Evolutionary conservation across 2,888 invertebrate genomes (phyloP).

Genomic region (Nephrotoma appendiculata): DNA sequence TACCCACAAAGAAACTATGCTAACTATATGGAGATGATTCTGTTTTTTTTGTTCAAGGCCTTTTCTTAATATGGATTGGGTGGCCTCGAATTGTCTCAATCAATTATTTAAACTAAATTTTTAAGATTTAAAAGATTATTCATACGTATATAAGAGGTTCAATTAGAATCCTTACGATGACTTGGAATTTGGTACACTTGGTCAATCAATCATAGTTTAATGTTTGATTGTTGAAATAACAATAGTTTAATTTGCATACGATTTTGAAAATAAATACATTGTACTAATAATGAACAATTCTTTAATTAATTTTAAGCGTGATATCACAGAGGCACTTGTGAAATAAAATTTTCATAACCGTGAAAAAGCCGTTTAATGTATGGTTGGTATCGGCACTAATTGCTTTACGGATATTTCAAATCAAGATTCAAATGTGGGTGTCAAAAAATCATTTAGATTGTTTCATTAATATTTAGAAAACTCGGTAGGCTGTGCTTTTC

Average conservation of each 20-base stretch:
- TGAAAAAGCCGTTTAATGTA: too few species aligned
- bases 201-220: neutral
- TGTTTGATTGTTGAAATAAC: neutral
- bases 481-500: too few species aligned
- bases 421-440: too few species aligned
- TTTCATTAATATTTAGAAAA: too few species aligned
- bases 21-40: neutral
- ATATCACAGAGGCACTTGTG: too few species aligned
- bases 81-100: neutral
- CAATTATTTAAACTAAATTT: neutral
- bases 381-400: too few species aligned
- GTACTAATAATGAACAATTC: too few species aligned
- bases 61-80: neutral
- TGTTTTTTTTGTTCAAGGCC: neutral
- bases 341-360: too few species aligned
- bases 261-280: too few species aligned
- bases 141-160: neutral
- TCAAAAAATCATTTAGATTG: too few species aligned
- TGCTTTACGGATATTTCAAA: too few species aligned
- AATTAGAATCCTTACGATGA: neutral
- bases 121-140: neutral
- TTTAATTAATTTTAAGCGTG: too few species aligned
- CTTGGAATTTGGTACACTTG: neutral
- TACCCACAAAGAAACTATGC: neutral
- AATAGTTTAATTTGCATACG: neutral